These are phyloP conservation scores for Pomatostomus ruficeps DNA, from an alignment of 2,113 vertebrate genomes.

Conservation along the genomic window DNA sequence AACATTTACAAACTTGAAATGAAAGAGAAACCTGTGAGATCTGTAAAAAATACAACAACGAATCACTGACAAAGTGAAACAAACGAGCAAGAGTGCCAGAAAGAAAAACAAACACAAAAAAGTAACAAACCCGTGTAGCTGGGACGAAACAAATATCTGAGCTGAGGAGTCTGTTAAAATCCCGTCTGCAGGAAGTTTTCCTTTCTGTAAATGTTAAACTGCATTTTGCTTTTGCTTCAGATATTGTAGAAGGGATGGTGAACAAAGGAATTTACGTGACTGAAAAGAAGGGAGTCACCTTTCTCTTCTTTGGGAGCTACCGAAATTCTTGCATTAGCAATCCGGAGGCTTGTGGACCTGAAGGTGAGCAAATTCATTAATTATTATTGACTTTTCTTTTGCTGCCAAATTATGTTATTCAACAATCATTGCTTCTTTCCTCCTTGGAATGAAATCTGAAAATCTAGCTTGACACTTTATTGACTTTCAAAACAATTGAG, in stretches of 20 bases:
- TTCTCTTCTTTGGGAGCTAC: constrained; percentile 85
- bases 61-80: background rate
- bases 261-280: constrained; percentile 87
- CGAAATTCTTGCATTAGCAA: constrained; percentile 88
- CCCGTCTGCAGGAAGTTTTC: background rate
- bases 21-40: too few species aligned
- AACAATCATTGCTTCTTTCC: background rate
- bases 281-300: constrained; percentile 78
- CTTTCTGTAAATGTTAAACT: background rate
- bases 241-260: constrained; percentile 92
- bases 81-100: background rate
- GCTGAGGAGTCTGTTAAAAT: background rate
- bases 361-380: constrained; percentile 74
- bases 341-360: constrained; percentile 82
- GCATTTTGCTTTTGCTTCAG: constrained; percentile 57
- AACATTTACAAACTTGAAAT: background rate
- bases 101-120: background rate
- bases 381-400: background rate
- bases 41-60: background rate
- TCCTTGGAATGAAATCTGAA: background rate
- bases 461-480: background rate
- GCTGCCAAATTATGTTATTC: background rate
- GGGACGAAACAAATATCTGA: background rate
- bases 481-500: background rate
- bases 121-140: accelerated